phyloP scores from a whole-genome alignment of 2,888 invertebrate genomes.

The Ophion ventricosus region DNA sequence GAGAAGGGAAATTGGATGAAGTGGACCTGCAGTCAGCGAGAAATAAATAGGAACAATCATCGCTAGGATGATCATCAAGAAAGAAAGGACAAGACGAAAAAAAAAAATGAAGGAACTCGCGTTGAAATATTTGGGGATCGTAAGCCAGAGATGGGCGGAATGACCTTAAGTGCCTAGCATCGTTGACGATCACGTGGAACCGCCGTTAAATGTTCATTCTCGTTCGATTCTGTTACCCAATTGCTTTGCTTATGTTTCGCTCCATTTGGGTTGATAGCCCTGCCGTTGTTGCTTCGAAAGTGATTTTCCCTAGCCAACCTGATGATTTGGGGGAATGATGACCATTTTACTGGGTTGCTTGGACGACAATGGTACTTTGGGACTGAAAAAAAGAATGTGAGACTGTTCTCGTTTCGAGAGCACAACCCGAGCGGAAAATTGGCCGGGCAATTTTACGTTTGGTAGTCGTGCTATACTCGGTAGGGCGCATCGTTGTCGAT shows the following conservation, averaged over 20 bases:
- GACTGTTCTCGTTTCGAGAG: not conserved
- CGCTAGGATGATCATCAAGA: not conserved
- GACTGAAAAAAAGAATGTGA: not conserved
- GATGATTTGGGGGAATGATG: not conserved
- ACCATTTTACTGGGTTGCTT: not conserved
- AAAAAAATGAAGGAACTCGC: not conserved
- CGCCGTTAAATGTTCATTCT: not conserved
- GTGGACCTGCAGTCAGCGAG: not conserved
- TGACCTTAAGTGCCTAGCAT: not conserved
- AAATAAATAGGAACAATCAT: constrained; percentile 19
- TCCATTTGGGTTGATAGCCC: not conserved
- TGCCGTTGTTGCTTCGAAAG: not conserved
- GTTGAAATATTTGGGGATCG: not conserved
- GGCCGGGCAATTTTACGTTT: too few species aligned
- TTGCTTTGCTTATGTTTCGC: not conserved
- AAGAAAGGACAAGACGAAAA: not conserved
- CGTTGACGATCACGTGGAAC: not conserved
- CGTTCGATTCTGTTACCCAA: not conserved
- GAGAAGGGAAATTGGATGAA: not conserved
- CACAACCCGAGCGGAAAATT: too few species aligned
- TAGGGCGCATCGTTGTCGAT: too few species aligned
- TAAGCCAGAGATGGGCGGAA: not conserved
- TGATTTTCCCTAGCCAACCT: not conserved
- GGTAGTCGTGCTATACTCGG: too few species aligned
- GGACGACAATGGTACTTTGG: not conserved